phyloP scores from a whole-genome alignment of 1,140 invertebrate species.

The Drosophila pallidifrons region DNA sequence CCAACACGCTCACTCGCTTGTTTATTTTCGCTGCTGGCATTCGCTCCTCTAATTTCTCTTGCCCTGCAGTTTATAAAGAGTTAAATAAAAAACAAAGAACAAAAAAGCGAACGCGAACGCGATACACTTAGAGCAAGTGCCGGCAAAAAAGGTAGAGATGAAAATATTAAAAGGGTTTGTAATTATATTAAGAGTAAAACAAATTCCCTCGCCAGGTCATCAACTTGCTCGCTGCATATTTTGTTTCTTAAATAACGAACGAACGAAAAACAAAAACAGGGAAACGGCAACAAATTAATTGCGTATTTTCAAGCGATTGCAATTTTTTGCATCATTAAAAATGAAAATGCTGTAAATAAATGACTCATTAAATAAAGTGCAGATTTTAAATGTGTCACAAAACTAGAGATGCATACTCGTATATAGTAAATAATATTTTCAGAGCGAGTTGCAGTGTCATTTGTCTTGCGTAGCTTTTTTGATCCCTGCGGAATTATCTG shows the following conservation, averaged over 20 bases:
- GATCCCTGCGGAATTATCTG: not conserved
- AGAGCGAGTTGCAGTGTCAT: too few relatives aligned
- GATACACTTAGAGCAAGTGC: constrained; percentile 56
- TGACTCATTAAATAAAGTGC: too few relatives aligned
- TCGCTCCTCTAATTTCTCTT: constrained; percentile 78
- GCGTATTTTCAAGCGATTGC: not conserved
- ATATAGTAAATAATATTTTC: too few relatives aligned
- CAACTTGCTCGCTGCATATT: not conserved
- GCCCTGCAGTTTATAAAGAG: constrained; percentile 75
- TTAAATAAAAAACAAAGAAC: constrained; percentile 59
- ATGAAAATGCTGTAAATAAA: not conserved
- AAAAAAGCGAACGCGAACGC: constrained; percentile 31
- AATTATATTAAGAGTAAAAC: constrained; percentile 27
- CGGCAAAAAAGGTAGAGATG: constrained; percentile 30
- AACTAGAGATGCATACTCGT: too few relatives aligned
- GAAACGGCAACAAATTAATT: not conserved
- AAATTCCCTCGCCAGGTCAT: not conserved
- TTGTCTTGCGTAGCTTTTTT: not conserved
- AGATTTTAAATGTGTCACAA: too few relatives aligned
- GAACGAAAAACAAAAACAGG: not conserved
- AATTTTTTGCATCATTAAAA: not conserved
- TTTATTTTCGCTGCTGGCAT: constrained; percentile 76
- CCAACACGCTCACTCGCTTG: constrained; percentile 69
- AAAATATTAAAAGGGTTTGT: constrained; percentile 41
- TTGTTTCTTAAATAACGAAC: not conserved